Evolutionary conservation across 2,113 vertebrate genomes (phyloP).

Genomic region (Galemys pyrenaicus): DNA sequence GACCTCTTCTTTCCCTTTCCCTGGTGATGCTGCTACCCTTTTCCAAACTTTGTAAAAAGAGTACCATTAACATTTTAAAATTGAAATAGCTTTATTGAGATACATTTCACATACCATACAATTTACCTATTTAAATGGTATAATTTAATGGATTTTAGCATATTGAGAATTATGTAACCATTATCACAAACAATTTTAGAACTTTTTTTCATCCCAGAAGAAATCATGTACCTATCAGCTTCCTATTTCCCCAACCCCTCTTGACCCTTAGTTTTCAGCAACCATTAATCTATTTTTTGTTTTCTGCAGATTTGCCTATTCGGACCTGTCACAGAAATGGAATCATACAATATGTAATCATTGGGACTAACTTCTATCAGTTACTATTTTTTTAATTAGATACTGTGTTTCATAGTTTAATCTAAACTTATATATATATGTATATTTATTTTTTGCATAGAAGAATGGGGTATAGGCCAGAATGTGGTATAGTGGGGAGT

Average conservation of each 20-base stretch:
- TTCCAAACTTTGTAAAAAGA: conserved; percentile 1
- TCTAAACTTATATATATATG: no score
- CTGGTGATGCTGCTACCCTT: background rate
- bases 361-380: background rate
- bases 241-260: background rate
- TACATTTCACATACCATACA: background rate
- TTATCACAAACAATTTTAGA: background rate
- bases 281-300: background rate
- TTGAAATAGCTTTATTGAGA: background rate
- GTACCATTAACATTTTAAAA: background rate
- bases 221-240: background rate
- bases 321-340: background rate
- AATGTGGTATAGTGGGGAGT: no score
- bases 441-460: no score
- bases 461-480: no score
- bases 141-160: background rate
- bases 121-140: no score
- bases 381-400: background rate
- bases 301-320: background rate
- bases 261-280: no score
- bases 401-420: no score
- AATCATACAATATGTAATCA: background rate
- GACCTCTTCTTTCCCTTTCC: background rate
- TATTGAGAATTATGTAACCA: background rate
- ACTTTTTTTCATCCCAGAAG: background rate